These are phyloP conservation scores for Cranoglanis bouderius DNA, from an alignment of 2,113 vertebrate genomes.

Conservation along the genomic window DNA sequence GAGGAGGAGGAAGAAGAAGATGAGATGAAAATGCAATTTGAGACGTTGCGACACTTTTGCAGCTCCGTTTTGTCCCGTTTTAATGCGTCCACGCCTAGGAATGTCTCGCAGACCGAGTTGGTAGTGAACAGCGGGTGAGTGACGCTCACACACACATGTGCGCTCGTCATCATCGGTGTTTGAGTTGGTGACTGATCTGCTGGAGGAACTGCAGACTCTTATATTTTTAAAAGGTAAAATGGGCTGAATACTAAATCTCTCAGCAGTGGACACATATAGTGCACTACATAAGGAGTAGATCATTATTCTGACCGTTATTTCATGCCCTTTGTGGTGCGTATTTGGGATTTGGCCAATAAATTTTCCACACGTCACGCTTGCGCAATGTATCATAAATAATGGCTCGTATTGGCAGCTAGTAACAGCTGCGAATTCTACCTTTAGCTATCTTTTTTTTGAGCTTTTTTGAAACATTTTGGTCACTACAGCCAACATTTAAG, in stretches of 20 bases:
- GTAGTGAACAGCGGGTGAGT: slow-evolving; percentile 93
- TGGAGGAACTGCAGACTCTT: background rate
- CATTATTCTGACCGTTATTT: background rate
- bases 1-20: slow-evolving; percentile 48
- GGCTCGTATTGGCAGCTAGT: background rate
- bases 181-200: background rate
- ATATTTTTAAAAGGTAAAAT: background rate
- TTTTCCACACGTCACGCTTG: slow-evolving; percentile 3
- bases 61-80: slow-evolving; percentile 99
- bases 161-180: background rate
- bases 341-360: background rate
- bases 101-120: slow-evolving; percentile 95
- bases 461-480: background rate
- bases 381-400: background rate
- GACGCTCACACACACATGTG: background rate
- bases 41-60: slow-evolving; percentile 99
- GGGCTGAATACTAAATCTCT: background rate
- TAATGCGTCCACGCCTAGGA: slow-evolving; percentile 95
- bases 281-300: background rate
- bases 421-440: background rate
- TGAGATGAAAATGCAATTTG: slow-evolving; percentile 96
- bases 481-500: background rate
- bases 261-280: background rate
- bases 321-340: background rate
- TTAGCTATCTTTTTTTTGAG: background rate